Evolutionary conservation across 2,797 vertebrate species (phyloP).

Genomic region (Malacoraja senta): DNA sequence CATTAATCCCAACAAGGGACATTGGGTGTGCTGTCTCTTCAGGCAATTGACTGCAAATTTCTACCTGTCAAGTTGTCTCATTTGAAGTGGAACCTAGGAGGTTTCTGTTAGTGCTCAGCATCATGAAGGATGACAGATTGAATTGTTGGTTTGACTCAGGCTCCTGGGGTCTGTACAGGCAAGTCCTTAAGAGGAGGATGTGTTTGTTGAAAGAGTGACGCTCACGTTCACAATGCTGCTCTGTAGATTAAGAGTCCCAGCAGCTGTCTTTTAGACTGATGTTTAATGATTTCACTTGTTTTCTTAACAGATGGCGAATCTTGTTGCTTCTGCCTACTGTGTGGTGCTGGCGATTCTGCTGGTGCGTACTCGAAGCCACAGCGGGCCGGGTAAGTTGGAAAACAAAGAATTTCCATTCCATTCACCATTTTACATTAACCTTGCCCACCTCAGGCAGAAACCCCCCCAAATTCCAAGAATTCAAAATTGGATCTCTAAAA

Average conservation of each 20-base stretch:
- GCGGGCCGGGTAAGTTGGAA: constrained; percentile 78
- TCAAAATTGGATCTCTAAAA: not conserved
- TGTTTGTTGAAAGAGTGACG: not conserved
- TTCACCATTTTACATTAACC: not conserved
- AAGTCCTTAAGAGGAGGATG: not conserved
- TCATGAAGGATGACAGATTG: constrained; percentile 8
- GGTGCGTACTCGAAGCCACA: constrained; percentile 83
- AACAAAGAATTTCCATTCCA: constrained; percentile 19
- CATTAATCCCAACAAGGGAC: not conserved
- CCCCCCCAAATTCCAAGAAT: not conserved
- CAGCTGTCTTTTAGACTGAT: constrained; percentile 12
- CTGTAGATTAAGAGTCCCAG: constrained; percentile 17
- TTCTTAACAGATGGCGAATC: constrained; percentile 84
- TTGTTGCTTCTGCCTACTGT: constrained; percentile 81
- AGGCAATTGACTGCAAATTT: constrained; percentile 7
- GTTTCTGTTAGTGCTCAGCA: not conserved
- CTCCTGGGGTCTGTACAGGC: constrained; percentile 3
- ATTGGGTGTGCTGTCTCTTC: not conserved
- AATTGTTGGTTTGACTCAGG: not conserved
- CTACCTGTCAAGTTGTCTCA: constrained; percentile 16
- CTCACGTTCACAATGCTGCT: not conserved
- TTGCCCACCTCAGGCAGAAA: not conserved
- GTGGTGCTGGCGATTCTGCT: constrained; percentile 77
- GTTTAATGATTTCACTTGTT: constrained; percentile 41
- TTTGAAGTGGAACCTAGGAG: not conserved